A percentile compares a stretch with the other conserved stretches of the same genome.
Conservation (phyloP, 2,888 invertebrate species). For the Hedya salicella region DNA sequence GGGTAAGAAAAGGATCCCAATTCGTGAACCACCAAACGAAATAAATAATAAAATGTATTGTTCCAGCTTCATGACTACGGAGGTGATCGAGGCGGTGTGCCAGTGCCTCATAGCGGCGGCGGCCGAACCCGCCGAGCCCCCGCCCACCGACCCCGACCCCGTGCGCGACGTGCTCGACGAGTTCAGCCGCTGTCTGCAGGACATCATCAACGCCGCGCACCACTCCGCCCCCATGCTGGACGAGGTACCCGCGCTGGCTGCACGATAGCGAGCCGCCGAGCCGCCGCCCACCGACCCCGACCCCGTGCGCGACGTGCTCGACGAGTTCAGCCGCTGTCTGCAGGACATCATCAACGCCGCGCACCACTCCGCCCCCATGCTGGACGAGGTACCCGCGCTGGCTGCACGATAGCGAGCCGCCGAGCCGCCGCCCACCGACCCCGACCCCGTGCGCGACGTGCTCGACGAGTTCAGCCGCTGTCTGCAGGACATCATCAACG, state of each 20-base stretch:
- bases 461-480: conserved; percentile 98
- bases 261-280: too few relatives aligned
- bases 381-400: conserved; percentile 25
- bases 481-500: conserved; percentile 95
- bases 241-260: conserved; percentile 26
- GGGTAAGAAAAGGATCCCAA: too few relatives aligned
- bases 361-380: conserved; percentile 44
- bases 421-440: conserved; percentile 78
- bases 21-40: too few relatives aligned
- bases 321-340: conserved; percentile 97
- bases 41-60: conserved; percentile 62
- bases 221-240: conserved; percentile 40
- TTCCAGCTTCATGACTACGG: conserved; percentile 96
- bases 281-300: conserved; percentile 67
- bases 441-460: conserved; percentile 88
- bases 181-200: conserved; percentile 96
- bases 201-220: conserved; percentile 91
- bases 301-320: conserved; percentile 90
- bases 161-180: conserved; percentile 94
- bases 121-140: conserved; percentile 90
- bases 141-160: conserved; percentile 63
- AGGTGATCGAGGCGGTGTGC: conserved; percentile 98
- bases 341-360: conserved; percentile 94
- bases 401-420: too few relatives aligned
- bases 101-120: conserved; percentile 98